Conservation (phyloP, 2,888 invertebrate species). For the Strigamia transsilvanica region DNA sequence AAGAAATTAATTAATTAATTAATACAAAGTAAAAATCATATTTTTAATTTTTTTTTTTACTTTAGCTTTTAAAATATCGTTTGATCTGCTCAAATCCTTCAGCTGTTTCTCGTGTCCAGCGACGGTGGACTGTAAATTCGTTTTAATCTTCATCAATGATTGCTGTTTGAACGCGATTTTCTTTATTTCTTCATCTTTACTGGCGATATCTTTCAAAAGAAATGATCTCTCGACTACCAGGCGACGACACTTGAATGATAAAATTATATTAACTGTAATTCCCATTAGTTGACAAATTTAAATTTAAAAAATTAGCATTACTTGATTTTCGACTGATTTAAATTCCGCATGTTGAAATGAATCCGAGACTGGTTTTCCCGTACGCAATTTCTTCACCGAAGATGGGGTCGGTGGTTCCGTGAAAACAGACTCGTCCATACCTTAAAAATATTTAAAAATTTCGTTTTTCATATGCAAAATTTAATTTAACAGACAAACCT, state of each 20-base stretch:
- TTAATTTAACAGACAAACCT: neutral
- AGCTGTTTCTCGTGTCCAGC: slow-evolving; percentile 25
- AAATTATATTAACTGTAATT: neutral
- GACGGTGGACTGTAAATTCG: neutral
- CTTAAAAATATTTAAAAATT: neutral
- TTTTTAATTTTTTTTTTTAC: neutral
- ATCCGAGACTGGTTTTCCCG: neutral
- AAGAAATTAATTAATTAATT: neutral
- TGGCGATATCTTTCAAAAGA: slow-evolving; percentile 51
- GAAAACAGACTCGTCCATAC: neutral
- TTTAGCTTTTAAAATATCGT: slow-evolving; percentile 44
- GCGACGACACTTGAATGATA: slow-evolving; percentile 51
- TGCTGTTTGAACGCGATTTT: slow-evolving; percentile 52
- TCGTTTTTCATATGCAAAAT: neutral
- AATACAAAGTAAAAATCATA: neutral
- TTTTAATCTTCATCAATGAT: slow-evolving; percentile 18
- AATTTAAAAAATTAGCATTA: neutral
- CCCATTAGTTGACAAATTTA: neutral
- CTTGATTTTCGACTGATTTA: neutral
- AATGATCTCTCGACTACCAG: slow-evolving; percentile 52
- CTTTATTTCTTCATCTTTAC: slow-evolving; percentile 53
- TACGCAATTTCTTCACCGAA: neutral
- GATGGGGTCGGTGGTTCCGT: neutral
- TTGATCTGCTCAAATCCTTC: slow-evolving; percentile 14
- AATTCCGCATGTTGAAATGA: neutral